Evolutionary conservation across 2,797 vertebrate genomes (phyloP).

Genomic region (Thalassophryne amazonica): DNA sequence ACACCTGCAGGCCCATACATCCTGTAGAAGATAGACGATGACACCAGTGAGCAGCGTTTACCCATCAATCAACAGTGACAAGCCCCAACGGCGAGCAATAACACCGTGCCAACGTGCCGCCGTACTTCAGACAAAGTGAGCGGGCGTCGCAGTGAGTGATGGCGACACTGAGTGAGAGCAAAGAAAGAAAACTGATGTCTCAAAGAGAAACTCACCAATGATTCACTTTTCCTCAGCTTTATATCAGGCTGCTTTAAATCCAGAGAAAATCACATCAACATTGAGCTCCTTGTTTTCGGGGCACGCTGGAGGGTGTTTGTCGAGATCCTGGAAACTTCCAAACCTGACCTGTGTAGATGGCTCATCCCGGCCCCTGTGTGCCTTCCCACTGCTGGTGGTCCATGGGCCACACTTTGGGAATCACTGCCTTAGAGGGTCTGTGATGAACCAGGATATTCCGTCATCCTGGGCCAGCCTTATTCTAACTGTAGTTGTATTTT

Average conservation of each 20-base stretch:
- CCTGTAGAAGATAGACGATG: constrained; percentile 28
- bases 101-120: constrained; percentile 1
- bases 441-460: too few species aligned
- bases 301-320: too few species aligned
- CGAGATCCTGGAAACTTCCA: too few species aligned
- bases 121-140: constrained; percentile 17
- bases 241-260: not conserved
- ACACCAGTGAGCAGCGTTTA: constrained; percentile 44
- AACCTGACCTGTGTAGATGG: too few species aligned
- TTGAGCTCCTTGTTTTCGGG: too few species aligned
- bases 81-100: constrained; percentile 41
- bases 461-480: too few species aligned
- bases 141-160: constrained; percentile 17
- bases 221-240: not conserved
- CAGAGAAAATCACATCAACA: too few species aligned
- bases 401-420: too few species aligned
- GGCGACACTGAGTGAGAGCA: constrained; percentile 9
- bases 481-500: too few species aligned
- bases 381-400: too few species aligned
- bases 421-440: too few species aligned
- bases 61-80: constrained; percentile 51
- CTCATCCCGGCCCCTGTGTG: too few species aligned
- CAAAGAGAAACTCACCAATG: not conserved
- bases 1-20: constrained; percentile 24
- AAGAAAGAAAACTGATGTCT: constrained; percentile 10